phyloP scores from a whole-genome alignment of 2,888 invertebrate species.

The Caenorhabditis doughertyi region DNA sequence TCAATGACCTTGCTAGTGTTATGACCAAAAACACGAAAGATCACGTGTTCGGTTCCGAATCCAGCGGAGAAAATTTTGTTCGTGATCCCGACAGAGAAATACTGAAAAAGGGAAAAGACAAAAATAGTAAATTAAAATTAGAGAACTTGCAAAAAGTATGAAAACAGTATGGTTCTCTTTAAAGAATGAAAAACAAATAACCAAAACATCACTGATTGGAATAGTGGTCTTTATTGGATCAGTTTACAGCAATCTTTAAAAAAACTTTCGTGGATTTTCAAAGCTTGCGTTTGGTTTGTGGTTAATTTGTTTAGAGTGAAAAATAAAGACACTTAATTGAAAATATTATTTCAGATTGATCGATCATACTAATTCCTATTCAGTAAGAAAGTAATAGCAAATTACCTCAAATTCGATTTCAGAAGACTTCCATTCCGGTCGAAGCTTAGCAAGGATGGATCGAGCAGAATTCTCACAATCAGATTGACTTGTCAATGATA shows the following conservation, averaged over 20 bases:
- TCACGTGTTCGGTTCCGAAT: conserved; percentile 66
- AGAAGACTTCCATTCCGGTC: conserved; percentile 48
- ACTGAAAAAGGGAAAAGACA: conserved; percentile 64
- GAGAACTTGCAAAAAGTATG: neutral
- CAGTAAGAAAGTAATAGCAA: neutral
- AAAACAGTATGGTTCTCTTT: too few relatives aligned
- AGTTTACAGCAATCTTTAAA: too few relatives aligned
- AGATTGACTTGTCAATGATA: conserved; percentile 31
- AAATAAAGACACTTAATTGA: too few relatives aligned
- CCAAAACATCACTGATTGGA: too few relatives aligned
- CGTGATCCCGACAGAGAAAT: conserved; percentile 81
- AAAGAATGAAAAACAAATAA: too few relatives aligned
- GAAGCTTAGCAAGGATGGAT: conserved; percentile 20
- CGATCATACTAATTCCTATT: too few relatives aligned
- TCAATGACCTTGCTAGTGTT: conserved; percentile 82
- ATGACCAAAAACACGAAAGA: conserved; percentile 82
- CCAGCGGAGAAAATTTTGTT: conserved; percentile 80
- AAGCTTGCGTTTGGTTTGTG: too few relatives aligned
- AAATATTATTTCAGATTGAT: too few relatives aligned
- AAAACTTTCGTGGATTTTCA: too few relatives aligned
- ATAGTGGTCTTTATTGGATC: too few relatives aligned
- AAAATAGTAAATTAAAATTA: neutral
- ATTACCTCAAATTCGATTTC: conserved; percentile 51
- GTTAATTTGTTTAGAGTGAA: too few relatives aligned
- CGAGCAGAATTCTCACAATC: conserved; percentile 49